A percentile compares a stretch with the other conserved stretches of the same genome.
Evolutionary conservation across 2,888 invertebrate species (phyloP).

Genomic region (Drosophila atroscutellata): DNA sequence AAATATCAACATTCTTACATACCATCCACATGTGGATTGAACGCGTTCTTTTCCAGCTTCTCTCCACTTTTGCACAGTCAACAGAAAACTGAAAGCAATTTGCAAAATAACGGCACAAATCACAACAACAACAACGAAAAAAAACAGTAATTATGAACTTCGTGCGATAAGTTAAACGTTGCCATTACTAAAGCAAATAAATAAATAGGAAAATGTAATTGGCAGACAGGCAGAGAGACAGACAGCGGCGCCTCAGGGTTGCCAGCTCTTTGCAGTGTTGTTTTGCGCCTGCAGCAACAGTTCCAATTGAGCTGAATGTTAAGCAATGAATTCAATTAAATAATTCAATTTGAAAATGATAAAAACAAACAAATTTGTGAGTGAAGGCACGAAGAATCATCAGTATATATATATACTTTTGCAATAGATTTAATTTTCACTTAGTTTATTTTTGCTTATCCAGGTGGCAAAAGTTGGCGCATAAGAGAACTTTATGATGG

Average conservation of each 20-base stretch:
- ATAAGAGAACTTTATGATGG: too few relatives aligned
- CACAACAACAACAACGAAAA: background rate
- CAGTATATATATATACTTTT: too few relatives aligned
- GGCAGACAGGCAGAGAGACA: background rate
- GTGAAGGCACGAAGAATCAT: too few relatives aligned
- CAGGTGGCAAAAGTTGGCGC: too few relatives aligned
- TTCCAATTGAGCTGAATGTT: background rate
- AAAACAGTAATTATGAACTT: too few relatives aligned
- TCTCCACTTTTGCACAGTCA: background rate
- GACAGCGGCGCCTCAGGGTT: background rate
- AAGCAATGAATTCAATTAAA: background rate
- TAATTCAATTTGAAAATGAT: background rate
- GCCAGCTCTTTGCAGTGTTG: constrained; percentile 18
- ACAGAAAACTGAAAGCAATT: background rate
- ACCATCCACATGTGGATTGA: background rate
- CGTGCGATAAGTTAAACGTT: constrained; percentile 17
- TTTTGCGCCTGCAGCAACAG: background rate
- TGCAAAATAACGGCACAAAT: background rate
- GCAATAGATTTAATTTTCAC: too few relatives aligned
- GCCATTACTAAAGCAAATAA: constrained; percentile 1
- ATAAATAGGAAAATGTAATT: background rate
- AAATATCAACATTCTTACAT: background rate
- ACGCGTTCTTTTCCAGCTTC: background rate
- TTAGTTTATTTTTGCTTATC: too few relatives aligned
- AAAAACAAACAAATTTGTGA: background rate